These are phyloP conservation scores for Drosophila flavopinicola DNA, from an alignment of 2,888 invertebrate species.

Conservation along the genomic window DNA sequence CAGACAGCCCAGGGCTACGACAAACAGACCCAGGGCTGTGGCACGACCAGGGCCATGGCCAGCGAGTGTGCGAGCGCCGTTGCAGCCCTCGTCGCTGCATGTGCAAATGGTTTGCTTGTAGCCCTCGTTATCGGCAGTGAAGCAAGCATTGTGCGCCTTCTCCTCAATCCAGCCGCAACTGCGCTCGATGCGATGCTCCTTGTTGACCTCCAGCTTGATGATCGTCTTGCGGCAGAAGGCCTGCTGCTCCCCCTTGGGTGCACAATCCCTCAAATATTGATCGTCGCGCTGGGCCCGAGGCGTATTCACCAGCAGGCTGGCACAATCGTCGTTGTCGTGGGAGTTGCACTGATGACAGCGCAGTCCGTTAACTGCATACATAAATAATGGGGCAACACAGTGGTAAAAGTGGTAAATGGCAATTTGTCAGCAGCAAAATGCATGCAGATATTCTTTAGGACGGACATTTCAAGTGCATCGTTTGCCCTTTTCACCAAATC, in stretches of 20 bases:
- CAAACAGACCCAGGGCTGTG: slow-evolving; percentile 30
- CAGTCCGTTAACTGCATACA: slow-evolving; percentile 85
- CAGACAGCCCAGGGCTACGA: slow-evolving; percentile 37
- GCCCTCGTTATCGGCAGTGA: slow-evolving; percentile 87
- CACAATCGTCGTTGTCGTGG: slow-evolving; percentile 88
- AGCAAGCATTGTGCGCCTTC: slow-evolving; percentile 84
- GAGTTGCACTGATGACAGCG: slow-evolving; percentile 92
- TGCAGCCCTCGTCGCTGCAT: slow-evolving; percentile 88
- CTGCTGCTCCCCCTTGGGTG: slow-evolving; percentile 73
- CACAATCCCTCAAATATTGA: slow-evolving; percentile 85
- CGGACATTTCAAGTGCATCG: slow-evolving; percentile 39
- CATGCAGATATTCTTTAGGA: slow-evolving; percentile 4
- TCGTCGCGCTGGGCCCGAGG: slow-evolving; percentile 83
- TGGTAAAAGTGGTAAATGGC: slow-evolving; percentile 12
- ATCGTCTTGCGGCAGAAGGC: slow-evolving; percentile 90
- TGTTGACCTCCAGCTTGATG: slow-evolving; percentile 86
- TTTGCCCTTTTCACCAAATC: slow-evolving; percentile 55
- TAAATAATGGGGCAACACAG: slow-evolving; percentile 10
- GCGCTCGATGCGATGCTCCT: slow-evolving; percentile 85
- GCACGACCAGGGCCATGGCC: slow-evolving; percentile 32
- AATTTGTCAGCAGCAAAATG: slow-evolving; percentile 30
- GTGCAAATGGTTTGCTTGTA: slow-evolving; percentile 87
- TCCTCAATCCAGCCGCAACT: slow-evolving; percentile 87
- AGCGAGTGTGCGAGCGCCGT: slow-evolving; percentile 77
- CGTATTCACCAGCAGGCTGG: slow-evolving; percentile 85